phyloP scores from a whole-genome alignment of 2,113 vertebrate species.

The Kryptolebias marmoratus region DNA sequence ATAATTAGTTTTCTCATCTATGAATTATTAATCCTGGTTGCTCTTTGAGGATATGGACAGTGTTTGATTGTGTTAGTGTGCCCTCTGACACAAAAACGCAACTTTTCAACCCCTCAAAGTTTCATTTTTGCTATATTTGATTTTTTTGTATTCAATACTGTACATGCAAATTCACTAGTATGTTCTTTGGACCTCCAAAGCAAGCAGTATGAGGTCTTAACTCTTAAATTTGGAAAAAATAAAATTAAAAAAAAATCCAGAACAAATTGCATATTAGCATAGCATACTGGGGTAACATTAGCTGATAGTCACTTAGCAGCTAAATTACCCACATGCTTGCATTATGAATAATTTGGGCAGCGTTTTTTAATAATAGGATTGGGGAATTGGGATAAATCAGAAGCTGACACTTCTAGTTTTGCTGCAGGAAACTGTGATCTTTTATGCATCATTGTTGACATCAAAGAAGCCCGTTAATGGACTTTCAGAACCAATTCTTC shows the following conservation, averaged over 20 bases:
- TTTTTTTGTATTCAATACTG: too few species aligned
- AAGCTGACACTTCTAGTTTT: background rate
- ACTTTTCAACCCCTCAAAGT: constrained; percentile 47
- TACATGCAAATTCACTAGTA: too few species aligned
- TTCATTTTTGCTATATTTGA: too few species aligned
- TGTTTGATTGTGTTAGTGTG: constrained; percentile 32
- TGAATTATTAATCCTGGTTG: constrained; percentile 82
- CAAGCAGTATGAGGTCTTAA: background rate
- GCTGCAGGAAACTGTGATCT: background rate
- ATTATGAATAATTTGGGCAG: background rate
- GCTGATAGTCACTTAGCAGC: background rate
- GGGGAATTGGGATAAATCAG: background rate
- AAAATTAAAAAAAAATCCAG: background rate
- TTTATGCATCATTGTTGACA: background rate
- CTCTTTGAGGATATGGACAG: constrained; percentile 65
- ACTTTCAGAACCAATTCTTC: background rate
- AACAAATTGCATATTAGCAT: too few species aligned
- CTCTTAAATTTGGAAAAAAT: background rate
- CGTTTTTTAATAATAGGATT: background rate
- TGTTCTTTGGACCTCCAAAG: too few species aligned
- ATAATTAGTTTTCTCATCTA: constrained; percentile 81
- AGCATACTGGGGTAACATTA: too few species aligned
- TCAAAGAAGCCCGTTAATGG: background rate
- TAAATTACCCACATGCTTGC: background rate
- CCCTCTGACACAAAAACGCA: constrained; percentile 43